phyloP scores from a whole-genome alignment of 2,113 vertebrate species.

The Ibidorhyncha struthersii region DNA sequence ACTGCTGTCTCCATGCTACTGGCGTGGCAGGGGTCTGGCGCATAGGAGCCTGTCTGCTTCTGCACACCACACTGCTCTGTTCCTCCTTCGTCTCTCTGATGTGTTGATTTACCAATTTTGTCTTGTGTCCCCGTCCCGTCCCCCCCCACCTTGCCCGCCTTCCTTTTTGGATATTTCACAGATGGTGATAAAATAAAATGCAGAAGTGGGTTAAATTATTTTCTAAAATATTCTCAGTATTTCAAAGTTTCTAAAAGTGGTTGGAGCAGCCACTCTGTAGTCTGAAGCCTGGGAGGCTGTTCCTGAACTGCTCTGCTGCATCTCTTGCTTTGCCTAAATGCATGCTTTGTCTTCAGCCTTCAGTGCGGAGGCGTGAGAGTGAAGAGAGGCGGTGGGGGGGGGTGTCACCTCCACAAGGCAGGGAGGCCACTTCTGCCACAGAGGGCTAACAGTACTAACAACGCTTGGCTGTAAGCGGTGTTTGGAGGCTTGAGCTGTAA shows the following conservation, averaged over 20 bases:
- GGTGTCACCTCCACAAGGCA: background rate
- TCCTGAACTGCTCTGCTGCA: background rate
- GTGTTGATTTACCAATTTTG: background rate
- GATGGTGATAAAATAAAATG: background rate
- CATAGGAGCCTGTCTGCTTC: background rate
- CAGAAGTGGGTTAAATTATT: background rate
- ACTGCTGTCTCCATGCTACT: background rate
- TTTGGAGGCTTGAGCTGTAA: background rate
- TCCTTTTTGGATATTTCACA: background rate
- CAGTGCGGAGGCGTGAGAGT: fast-evolving
- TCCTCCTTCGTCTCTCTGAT: background rate
- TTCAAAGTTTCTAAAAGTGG: background rate
- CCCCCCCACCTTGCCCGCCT: background rate
- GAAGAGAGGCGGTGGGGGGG: background rate
- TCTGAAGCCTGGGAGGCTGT: background rate
- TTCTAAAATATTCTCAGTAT: background rate
- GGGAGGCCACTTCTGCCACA: background rate
- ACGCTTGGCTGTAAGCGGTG: fast-evolving
- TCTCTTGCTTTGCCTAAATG: background rate
- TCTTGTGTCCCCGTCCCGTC: background rate
- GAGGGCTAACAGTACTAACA: background rate
- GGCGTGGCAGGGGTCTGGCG: background rate
- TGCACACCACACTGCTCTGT: background rate
- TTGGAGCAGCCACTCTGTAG: background rate
- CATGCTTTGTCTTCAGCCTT: background rate